Evolutionary conservation across 2,797 vertebrate genomes (phyloP).

Genomic region (Gorsachius magnificus): DNA sequence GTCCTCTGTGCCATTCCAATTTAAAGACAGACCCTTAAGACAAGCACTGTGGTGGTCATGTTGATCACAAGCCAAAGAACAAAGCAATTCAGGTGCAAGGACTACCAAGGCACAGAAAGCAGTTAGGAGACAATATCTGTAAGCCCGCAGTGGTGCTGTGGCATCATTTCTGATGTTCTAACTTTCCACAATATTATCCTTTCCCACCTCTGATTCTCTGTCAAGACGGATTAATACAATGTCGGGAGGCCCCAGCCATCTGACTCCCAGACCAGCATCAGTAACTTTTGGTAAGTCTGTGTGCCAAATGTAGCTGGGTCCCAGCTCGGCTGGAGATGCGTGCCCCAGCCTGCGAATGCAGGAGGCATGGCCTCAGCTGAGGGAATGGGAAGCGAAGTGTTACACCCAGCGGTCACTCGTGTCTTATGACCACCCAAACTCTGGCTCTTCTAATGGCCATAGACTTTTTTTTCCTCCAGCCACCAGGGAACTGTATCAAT

Average conservation of each 20-base stretch:
- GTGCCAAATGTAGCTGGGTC: neutral
- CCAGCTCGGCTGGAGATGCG: neutral
- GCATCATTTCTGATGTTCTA: neutral
- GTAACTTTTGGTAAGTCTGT: fast-evolving
- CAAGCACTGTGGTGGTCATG: neutral
- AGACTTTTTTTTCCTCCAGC: neutral
- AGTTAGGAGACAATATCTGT: neutral
- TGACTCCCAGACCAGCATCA: neutral
- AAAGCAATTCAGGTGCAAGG: neutral
- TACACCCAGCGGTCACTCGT: fast-evolving
- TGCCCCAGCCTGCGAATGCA: neutral
- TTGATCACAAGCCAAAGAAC: neutral
- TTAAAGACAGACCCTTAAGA: neutral
- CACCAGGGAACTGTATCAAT: neutral
- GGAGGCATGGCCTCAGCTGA: neutral
- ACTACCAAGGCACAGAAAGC: neutral
- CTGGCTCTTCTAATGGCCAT: neutral
- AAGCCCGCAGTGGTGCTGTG: neutral
- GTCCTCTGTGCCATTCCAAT: neutral
- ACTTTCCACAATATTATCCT: neutral
- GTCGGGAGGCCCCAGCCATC: neutral
- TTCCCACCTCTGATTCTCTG: neutral
- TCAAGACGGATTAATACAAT: neutral
- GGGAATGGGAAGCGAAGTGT: neutral
- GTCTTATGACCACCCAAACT: neutral